Conservation (phyloP, 2,888 invertebrate genomes). For the Netelia inedita region DNA sequence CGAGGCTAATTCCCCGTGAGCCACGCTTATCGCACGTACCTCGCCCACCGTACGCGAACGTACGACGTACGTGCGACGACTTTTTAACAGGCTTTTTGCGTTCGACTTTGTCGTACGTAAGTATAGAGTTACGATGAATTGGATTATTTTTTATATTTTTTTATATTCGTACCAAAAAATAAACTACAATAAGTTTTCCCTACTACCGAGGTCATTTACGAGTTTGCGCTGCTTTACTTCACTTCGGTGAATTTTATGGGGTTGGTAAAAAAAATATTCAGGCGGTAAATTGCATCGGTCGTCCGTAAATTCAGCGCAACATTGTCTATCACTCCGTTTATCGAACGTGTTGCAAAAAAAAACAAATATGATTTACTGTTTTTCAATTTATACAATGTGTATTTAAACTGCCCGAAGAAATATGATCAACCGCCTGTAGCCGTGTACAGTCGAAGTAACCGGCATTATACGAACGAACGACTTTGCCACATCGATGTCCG, state of each 20-base stretch:
- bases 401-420: constrained; percentile 35
- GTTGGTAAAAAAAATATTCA: not conserved
- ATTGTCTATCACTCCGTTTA: not conserved
- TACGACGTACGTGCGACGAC: no score
- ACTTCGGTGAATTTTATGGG: not conserved
- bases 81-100: no score
- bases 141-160: no score
- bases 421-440: constrained; percentile 35
- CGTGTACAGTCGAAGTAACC: constrained; percentile 29
- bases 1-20: no score
- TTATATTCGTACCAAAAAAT: no score
- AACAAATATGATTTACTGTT: not conserved
- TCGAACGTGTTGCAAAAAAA: not conserved
- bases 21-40: no score
- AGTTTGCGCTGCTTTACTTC: not conserved
- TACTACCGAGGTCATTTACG: not conserved
- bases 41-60: no score
- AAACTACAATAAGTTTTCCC: no score
- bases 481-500: constrained; percentile 38
- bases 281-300: not conserved
- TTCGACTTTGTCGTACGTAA: no score
- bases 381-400: not conserved
- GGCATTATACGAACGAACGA: constrained; percentile 34
- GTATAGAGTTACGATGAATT: no score
- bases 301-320: not conserved